Conservation (phyloP, 2,113 vertebrate genomes). For the Bos indicus region DNA sequence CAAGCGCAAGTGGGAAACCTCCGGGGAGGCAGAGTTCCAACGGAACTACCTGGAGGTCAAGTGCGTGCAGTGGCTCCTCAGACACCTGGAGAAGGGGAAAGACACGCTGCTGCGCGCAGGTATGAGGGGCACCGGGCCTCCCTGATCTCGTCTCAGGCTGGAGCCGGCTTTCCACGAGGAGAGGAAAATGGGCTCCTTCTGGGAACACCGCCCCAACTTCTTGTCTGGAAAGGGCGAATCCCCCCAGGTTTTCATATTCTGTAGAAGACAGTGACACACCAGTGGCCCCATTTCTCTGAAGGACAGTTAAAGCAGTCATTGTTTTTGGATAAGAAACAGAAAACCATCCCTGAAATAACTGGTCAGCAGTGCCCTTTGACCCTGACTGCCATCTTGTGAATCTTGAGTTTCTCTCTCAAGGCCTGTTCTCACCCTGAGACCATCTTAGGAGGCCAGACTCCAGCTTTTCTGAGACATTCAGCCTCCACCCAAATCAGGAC, state of each 20-base stretch:
- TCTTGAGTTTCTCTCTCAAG: too few relatives aligned
- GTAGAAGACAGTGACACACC: background rate
- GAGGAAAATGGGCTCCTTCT: background rate
- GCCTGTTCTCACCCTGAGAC: too few relatives aligned
- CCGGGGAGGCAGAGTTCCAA: accelerated
- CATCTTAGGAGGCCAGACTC: too few relatives aligned
- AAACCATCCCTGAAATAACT: too few relatives aligned
- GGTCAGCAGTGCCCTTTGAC: too few relatives aligned
- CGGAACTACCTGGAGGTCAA: accelerated
- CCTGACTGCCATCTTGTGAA: too few relatives aligned
- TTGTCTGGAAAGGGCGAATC: background rate
- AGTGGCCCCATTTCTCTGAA: background rate
- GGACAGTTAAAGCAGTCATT: background rate
- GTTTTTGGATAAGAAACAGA: background rate
- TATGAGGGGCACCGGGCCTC: accelerated
- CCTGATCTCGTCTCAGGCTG: accelerated
- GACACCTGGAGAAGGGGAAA: background rate
- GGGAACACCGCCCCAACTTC: accelerated
- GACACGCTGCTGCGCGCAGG: background rate
- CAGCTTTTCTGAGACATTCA: too few relatives aligned
- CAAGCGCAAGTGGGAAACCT: accelerated
- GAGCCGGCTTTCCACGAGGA: accelerated
- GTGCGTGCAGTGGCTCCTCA: background rate
- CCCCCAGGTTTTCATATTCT: background rate
- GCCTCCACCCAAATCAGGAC: too few relatives aligned